Evolutionary conservation across 53 echinoderm and acorn worm species (phyloP), one percentile per base, ranked within the genome.

Genomic region (Luidia sarsii): DNA sequence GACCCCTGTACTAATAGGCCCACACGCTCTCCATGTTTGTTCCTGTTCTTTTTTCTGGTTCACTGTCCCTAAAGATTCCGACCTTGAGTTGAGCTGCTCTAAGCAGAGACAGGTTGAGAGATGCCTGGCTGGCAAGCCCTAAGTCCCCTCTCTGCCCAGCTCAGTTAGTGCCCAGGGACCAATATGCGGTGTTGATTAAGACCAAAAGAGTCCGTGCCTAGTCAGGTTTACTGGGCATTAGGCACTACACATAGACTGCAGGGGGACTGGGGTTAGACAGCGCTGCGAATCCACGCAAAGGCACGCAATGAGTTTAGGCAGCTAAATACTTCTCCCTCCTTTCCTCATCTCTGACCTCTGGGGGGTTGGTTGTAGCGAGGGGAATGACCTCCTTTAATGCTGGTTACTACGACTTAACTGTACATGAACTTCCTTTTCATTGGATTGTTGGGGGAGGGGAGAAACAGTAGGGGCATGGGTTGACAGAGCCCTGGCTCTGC

Each of bases 171-270:
- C 65, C 37, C 27, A 41, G 41, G 52, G 71, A 57, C 75, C 59
- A 59, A 57, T 55, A 39, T 57, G 45, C 1, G 41, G 28, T 48
- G 53, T 57, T 75, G 75, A 75, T 59, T 57, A 75, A 57, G 46
- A 43, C 59, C 41, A 36, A n/a, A 31, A 75, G 54, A 39, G 75
- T 59, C 56, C 75, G 75, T 75, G 75, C 75, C 75, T 75, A 39
- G 75, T 75, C 75, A 39, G 75, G 57, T 60, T 75, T 59, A 28
- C 54, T 33, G 75, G 75, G 75, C 45, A 75, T 75, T 75, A 75
- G 27, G 38, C 57, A 33, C 45, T 75, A 29, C 41, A 75, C 37
- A 39, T 60, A 75, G 75, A 57, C 75, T 60, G 38, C 43, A 39
- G 59, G 75, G 75, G 75, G 38, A 39, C 71, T 71, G 11, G 36